phyloP scores from a whole-genome alignment of 2,113 vertebrate species.

The Misgurnus anguillicaudatus region DNA sequence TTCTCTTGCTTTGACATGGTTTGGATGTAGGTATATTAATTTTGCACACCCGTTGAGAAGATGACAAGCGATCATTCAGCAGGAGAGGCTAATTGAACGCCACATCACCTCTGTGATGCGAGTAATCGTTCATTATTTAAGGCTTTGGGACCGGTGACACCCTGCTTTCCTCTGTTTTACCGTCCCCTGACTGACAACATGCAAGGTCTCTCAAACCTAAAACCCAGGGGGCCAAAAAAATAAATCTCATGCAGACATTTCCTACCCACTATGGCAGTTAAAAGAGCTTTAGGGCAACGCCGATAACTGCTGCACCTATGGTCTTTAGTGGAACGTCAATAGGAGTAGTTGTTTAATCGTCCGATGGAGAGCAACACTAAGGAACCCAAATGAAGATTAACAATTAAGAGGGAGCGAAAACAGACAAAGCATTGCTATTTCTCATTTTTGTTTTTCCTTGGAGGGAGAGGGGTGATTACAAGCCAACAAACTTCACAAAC shows the following conservation, averaged over 20 bases:
- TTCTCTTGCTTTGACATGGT: background rate
- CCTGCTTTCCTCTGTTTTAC: constrained; percentile 61
- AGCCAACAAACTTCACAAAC: background rate
- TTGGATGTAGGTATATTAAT: constrained; percentile 74
- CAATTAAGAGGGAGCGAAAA: background rate
- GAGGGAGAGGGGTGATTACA: background rate
- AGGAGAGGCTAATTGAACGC: constrained; percentile 92
- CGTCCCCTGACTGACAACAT: constrained; percentile 67
- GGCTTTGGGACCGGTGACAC: constrained; percentile 59
- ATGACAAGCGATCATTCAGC: constrained; percentile 90
- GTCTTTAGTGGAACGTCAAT: constrained; percentile 10
- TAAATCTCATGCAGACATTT: constrained; percentile 43
- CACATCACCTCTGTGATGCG: constrained; percentile 86
- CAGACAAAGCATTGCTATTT: background rate
- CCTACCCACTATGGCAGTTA: background rate
- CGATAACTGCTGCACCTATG: background rate
- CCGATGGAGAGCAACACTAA: background rate
- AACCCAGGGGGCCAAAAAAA: constrained; percentile 65
- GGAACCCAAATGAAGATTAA: background rate
- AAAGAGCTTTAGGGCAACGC: background rate
- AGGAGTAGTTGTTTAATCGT: background rate
- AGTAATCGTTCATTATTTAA: constrained; percentile 90
- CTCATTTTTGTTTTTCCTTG: background rate
- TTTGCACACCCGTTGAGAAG: constrained; percentile 84
- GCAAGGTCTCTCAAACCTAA: constrained; percentile 68